Percentiles rank a stretch among this genome's conserved stretches.
phyloP scores from a whole-genome alignment of 64 coral and sea anemone species.

The Actinia tenebrosa region DNA sequence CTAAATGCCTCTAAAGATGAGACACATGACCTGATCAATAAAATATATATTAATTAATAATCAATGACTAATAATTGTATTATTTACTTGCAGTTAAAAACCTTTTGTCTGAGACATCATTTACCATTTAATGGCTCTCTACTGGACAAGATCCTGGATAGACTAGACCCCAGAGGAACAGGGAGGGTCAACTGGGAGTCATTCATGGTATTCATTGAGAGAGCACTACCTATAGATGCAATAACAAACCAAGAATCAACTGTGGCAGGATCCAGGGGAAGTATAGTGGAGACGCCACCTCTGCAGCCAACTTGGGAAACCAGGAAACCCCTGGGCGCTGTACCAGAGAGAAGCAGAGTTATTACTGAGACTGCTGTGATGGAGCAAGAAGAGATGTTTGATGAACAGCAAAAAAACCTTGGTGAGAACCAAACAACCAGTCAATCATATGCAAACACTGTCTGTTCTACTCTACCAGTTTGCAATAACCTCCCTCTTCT shows the following conservation, averaged over 20 bases:
- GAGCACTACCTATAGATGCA: conserved; percentile 61
- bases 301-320: conserved; percentile 74
- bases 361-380: conserved; percentile 4
- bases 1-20: no score
- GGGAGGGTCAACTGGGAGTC: conserved; percentile 76
- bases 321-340: conserved; percentile 46
- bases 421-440: conserved; percentile 14
- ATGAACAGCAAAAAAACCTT: conserved; percentile 39
- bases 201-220: conserved; percentile 70
- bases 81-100: conserved; percentile 52
- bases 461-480: no score
- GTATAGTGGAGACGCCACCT: conserved; percentile 55
- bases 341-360: conserved; percentile 33
- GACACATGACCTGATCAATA: no score
- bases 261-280: conserved; percentile 12
- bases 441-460: no score
- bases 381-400: conserved; percentile 51
- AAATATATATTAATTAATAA: no score
- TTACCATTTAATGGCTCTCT: conserved; percentile 83
- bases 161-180: conserved; percentile 56
- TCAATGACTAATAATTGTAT: background rate
- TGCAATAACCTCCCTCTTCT: background rate
- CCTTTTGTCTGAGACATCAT: conserved; percentile 61
- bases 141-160: conserved; percentile 65
- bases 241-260: conserved; percentile 23